Percentiles rank a stretch among this genome's conserved stretches.
Conservation (phyloP, 2,888 invertebrate species). For the Drosophila eohydei region DNA sequence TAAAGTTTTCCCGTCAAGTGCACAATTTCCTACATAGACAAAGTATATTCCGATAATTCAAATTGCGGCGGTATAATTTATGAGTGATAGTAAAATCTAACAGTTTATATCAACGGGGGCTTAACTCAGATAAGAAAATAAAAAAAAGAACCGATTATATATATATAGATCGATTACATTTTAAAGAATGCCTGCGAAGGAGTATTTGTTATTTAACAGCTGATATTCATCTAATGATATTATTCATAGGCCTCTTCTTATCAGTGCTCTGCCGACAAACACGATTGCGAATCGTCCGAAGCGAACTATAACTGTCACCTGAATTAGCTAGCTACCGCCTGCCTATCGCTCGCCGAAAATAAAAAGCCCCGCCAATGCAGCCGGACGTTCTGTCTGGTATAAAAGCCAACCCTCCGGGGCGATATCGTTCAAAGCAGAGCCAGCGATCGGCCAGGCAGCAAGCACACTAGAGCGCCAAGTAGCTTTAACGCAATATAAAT, state of each 20-base stretch:
- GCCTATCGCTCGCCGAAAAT: conserved; percentile 27
- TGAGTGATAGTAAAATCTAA: conserved; percentile 36
- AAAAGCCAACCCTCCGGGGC: conserved; percentile 48
- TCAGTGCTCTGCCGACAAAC: conserved; percentile 39
- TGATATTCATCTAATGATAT: conserved; percentile 20
- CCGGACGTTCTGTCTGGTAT: conserved; percentile 45
- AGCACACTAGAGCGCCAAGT: conserved; percentile 11
- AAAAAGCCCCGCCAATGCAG: conserved; percentile 58
- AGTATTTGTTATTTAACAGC: conserved; percentile 6
- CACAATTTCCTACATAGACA: background rate
- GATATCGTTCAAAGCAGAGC: conserved; percentile 52
- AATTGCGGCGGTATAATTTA: conserved; percentile 41
- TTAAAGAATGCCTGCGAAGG: conserved; percentile 3
- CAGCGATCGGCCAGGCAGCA: conserved; percentile 33
- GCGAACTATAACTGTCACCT: conserved; percentile 26
- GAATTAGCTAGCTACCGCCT: conserved; percentile 25
- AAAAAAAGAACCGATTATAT: conserved; percentile 19
- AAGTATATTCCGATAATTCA: conserved; percentile 18
- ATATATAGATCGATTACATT: conserved; percentile 30
- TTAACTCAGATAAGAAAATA: conserved; percentile 53
- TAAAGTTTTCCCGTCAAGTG: background rate
- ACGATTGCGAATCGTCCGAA: conserved; percentile 16
- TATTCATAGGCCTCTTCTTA: conserved; percentile 45
- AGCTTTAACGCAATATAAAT: background rate
- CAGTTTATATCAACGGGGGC: conserved; percentile 43